phyloP scores from a whole-genome alignment of 2,888 invertebrate species.

The Notodonta ziczac region DNA sequence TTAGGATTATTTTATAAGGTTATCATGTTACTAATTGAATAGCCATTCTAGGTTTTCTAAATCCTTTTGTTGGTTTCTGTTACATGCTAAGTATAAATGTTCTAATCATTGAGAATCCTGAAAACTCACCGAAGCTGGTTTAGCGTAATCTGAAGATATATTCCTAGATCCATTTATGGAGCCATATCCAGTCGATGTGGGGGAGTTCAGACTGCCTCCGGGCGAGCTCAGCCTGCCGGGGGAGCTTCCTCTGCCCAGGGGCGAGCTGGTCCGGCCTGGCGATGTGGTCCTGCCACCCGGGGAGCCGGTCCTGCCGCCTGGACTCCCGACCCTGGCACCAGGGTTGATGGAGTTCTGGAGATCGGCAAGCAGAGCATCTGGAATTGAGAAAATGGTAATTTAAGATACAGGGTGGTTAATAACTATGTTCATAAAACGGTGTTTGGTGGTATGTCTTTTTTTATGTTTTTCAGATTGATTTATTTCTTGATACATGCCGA shows the following conservation, averaged over 20 bases:
- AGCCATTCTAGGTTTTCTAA: too few relatives aligned
- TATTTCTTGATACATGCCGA: too few relatives aligned
- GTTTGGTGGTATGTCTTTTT: too few relatives aligned
- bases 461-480: too few relatives aligned
- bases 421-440: background rate
- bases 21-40: too few relatives aligned
- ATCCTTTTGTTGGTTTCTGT: too few relatives aligned
- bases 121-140: slow-evolving; percentile 86
- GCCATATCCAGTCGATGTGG: slow-evolving; percentile 89
- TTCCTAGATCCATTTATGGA: slow-evolving; percentile 89
- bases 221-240: slow-evolving; percentile 84
- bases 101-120: background rate
- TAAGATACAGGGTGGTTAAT: slow-evolving; percentile 10
- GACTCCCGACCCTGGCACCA: slow-evolving; percentile 84
- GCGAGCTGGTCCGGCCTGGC: slow-evolving; percentile 64
- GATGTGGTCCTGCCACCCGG: slow-evolving; percentile 76
- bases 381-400: slow-evolving; percentile 57
- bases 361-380: slow-evolving; percentile 98
- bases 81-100: too few relatives aligned
- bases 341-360: slow-evolving; percentile 95
- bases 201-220: slow-evolving; percentile 78
- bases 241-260: slow-evolving; percentile 66
- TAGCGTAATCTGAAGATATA: slow-evolving; percentile 76
- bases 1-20: too few relatives aligned
- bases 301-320: slow-evolving; percentile 65